A percentile compares a stretch with the other conserved stretches of the same genome.
phyloP scores from a whole-genome alignment of 2,888 invertebrate genomes.

The Zaprionus lineosus region DNA sequence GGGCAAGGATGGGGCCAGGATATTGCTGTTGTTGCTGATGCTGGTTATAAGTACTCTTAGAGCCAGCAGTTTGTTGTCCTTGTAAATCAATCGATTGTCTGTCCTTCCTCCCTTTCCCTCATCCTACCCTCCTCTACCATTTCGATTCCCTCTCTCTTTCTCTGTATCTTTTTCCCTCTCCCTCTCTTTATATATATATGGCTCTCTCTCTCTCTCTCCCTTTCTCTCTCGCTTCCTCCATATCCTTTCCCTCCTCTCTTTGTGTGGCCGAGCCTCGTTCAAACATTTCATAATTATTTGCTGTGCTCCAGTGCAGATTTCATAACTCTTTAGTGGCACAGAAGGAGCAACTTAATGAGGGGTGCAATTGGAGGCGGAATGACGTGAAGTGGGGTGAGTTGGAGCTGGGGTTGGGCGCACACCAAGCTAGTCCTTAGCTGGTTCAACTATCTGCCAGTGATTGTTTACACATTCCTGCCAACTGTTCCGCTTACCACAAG shows the following conservation, averaged over 20 bases:
- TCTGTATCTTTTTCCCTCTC: conserved; percentile 10
- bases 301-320: conserved; percentile 67
- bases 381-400: too few relatives aligned
- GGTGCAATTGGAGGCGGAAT: too few relatives aligned
- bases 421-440: too few relatives aligned
- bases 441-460: conserved; percentile 16
- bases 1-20: not conserved
- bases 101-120: conserved; percentile 6
- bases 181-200: not conserved
- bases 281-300: conserved; percentile 75
- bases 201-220: conserved; percentile 2
- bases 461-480: conserved; percentile 53
- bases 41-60: not conserved
- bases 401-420: too few relatives aligned
- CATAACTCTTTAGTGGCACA: conserved; percentile 50
- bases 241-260: conserved; percentile 1
- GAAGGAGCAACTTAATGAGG: too few relatives aligned
- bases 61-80: conserved; percentile 49
- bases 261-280: conserved; percentile 24
- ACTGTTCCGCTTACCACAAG: conserved; percentile 65
- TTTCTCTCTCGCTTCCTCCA: too few relatives aligned
- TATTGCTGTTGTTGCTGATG: not conserved
- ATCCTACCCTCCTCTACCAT: too few relatives aligned
- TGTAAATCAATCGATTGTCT: conserved; percentile 69
- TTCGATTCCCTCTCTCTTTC: conserved; percentile 1